Conservation (phyloP, 2,888 invertebrate genomes). For the Balanococcus diminutus region DNA sequence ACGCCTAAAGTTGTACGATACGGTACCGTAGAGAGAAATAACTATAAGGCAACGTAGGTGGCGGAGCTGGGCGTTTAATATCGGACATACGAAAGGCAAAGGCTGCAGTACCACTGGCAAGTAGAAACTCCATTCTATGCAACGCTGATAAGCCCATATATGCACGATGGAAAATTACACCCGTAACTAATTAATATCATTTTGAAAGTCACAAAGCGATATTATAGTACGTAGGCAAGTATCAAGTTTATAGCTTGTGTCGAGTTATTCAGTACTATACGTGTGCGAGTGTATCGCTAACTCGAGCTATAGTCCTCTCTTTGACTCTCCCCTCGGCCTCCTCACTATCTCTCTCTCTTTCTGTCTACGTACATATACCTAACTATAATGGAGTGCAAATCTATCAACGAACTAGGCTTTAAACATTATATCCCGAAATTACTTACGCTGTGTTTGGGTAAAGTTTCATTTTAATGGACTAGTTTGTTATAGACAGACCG, state of each 20-base stretch:
- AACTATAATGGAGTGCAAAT: neutral
- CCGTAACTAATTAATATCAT: constrained; percentile 32
- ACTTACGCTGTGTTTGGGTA: neutral
- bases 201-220: constrained; percentile 2
- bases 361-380: neutral
- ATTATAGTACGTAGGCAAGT: neutral
- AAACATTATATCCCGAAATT: neutral
- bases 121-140: no score
- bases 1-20: neutral
- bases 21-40: neutral
- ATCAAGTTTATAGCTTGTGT: neutral
- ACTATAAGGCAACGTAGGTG: neutral
- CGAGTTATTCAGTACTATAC: neutral
- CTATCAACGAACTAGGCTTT: neutral
- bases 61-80: neutral
- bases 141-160: neutral
- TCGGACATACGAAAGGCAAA: neutral
- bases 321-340: neutral
- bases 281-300: neutral
- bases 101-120: no score
- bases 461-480: constrained; percentile 20
- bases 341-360: neutral
- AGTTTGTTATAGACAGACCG: neutral
- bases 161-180: neutral
- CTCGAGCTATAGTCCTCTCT: neutral